Evolutionary conservation across 2,113 vertebrate genomes (phyloP).

Genomic region (Mugil cephalus): DNA sequence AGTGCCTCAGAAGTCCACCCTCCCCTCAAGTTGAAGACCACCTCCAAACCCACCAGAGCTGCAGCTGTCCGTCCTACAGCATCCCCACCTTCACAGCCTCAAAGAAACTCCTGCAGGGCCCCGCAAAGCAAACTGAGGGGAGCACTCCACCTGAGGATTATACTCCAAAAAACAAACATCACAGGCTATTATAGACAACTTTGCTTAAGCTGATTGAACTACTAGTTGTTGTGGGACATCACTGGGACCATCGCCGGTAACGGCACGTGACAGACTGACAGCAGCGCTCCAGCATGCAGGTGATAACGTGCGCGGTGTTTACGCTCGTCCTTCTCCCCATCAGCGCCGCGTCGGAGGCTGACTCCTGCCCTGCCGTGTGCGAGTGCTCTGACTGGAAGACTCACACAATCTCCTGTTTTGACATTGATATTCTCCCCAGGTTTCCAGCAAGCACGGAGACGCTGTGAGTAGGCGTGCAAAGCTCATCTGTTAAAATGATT

Average conservation of each 20-base stretch:
- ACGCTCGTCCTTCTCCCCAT: slow-evolving; percentile 56
- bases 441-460: slow-evolving; percentile 89
- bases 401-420: slow-evolving; percentile 89
- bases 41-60: slow-evolving; percentile 63
- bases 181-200: background rate
- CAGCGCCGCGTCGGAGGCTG: slow-evolving; percentile 35
- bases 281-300: slow-evolving; percentile 65
- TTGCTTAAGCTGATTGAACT: background rate
- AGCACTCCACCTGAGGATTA: slow-evolving; percentile 38
- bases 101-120: slow-evolving; percentile 42
- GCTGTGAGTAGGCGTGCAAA: slow-evolving; percentile 89
- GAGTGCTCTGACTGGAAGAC: slow-evolving; percentile 88
- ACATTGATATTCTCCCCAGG: slow-evolving; percentile 87
- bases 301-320: slow-evolving; percentile 68
- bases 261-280: background rate
- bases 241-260: background rate
- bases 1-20: slow-evolving; percentile 71
- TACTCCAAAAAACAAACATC: background rate
- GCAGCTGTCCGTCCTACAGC: slow-evolving; percentile 59
- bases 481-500: slow-evolving; percentile 66
- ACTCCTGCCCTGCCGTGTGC: slow-evolving; percentile 84
- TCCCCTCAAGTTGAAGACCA: slow-evolving; percentile 66
- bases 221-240: slow-evolving; percentile 14
- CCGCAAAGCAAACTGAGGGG: slow-evolving; percentile 20
- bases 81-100: slow-evolving; percentile 58